Evolutionary conservation across 2,113 vertebrate genomes (phyloP), one percentile per base, ranked within the genome.

Genomic region (Pangasianodon gigas): DNA sequence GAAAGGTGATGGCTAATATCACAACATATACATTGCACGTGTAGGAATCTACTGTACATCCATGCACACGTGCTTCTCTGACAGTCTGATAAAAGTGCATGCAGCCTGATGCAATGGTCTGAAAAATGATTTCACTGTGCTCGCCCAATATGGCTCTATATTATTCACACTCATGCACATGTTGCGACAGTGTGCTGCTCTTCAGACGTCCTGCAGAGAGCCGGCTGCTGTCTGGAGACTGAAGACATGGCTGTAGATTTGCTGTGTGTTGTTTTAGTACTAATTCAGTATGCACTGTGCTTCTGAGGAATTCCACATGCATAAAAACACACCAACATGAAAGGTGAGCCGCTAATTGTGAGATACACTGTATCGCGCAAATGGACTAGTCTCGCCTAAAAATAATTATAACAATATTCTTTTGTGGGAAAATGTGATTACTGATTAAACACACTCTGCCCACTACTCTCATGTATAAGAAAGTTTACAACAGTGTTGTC

Each of bases 351-450:
- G 93, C 92, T 95, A 92, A 94, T 94, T 92, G 90, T 90, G 89
- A 92, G 90, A 93, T 90, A 92, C 92, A 94, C 93, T 88, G 91
- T 93, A 92, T 88, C 92, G 62, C 93, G 93, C 91, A 92, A 94
- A 94, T 87, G 91, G 90, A 93, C 90, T 87, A 90, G 85, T 26
- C 52, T 51, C 87, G 84, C 67, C 62, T 87, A 90, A 41, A 83
- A 60, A 56, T 82, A 19, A 41, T 44, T 11, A 2, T 19, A 54
- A 54, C 6, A 19, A 56, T 58, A 58, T 37, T 37, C 16, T 58
- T 83, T 16, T 21, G 11, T 13, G 26, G 48, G 4, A 51, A n/a
- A 13, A 6, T 6, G 37, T 14, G 26, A 19, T 19, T 58, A 8
- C 80, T 58, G 18, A 58, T 58, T 3, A 56, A 84, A 83, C 80